Base-by-base conservation (phyloP, 2,888 invertebrate species). In the Vannuccia rotundouncinata region DNA sequence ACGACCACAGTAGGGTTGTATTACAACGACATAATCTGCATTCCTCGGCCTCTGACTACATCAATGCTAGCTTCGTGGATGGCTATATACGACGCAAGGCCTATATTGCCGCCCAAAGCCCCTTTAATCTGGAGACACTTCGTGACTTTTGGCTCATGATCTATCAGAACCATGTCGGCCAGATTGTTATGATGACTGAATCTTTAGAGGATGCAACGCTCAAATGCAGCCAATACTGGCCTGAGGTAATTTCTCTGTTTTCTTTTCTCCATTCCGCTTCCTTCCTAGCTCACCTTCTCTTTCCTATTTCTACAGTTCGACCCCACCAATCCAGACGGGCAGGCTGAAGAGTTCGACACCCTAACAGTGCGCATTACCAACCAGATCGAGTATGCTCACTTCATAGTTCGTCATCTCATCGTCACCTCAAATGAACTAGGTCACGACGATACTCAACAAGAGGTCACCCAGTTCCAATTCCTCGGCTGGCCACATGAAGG, bases 211-310 rank as follows among this genome's bases (percentile, higher is more conserved):
- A 89, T 80, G 87, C 87, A 73, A 85, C 89, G 28, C 85, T 88
- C n/a, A 94, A 95, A 88, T 96, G 95, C 88, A 93, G 94, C 0
- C 91, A 95, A 81, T 98, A 97, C 89, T 97, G 97, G 97, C 90
- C 91, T 0, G 89, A 27, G 66, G 66, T 66, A 27, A 66, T 17
- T 17, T 17, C 45, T 17, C 17, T 17, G 17, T 10, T 17, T 10
- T 10, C 45, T 10, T 17, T 45, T 10, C 45, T 10, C 10, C 17
- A 45, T 45, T 10, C 5, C 17, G 10, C 31, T 27, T 79, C 80
- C 10, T 81, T n/a, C 29, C 66, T 30, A 29, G 59, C n/a, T n/a
- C n/a, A n/a, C n/a, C n/a, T n/a, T 17, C 45, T 17, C 45, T 17
- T 45, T 17, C 5, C 5, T 17, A 45, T 10, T 17, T 10, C 45